Percentiles rank a stretch among this genome's conserved stretches.
These are phyloP conservation scores for Irena cyanogastra DNA, from an alignment of 2,113 vertebrate genomes.

Conservation along the genomic window DNA sequence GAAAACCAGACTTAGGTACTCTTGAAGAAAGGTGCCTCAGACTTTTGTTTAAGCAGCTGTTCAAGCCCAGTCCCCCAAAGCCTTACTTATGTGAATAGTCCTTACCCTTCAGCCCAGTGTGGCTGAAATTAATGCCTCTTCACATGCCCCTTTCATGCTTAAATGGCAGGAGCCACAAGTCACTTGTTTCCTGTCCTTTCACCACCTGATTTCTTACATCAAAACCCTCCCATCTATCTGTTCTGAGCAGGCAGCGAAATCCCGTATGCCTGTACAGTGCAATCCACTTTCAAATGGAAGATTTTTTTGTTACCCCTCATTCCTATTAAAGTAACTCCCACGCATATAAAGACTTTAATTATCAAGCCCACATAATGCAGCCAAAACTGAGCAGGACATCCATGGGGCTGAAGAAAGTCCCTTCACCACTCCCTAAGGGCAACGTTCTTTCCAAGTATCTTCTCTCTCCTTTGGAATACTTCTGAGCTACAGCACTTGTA, in stretches of 20 bases:
- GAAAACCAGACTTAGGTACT: not conserved
- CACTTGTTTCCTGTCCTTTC: not conserved
- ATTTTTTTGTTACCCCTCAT: not conserved
- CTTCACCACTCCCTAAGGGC: not conserved
- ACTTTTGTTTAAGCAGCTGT: not conserved
- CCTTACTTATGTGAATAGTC: not conserved
- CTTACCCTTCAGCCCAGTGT: not conserved
- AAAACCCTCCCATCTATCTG: not conserved
- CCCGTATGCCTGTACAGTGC: not conserved
- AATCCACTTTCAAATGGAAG: not conserved
- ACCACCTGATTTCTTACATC: not conserved
- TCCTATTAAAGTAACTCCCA: not conserved
- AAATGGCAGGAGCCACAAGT: slow-evolving; percentile 6
- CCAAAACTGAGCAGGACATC: not conserved
- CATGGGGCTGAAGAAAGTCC: not conserved
- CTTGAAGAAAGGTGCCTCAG: not conserved
- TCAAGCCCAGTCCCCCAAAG: slow-evolving; percentile 1
- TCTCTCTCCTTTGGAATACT: not conserved
- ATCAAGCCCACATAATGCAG: not conserved
- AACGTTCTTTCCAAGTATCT: not conserved
- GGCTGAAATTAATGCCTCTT: slow-evolving; percentile 36
- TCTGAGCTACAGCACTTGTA: not conserved
- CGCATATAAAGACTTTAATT: not conserved
- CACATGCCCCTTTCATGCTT: not conserved
- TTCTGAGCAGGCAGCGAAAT: not conserved